A percentile compares a stretch with the other conserved stretches of the same genome.
Evolutionary conservation across 2,888 invertebrate genomes (phyloP).

Genomic region (Cactoblastis cactorum): DNA sequence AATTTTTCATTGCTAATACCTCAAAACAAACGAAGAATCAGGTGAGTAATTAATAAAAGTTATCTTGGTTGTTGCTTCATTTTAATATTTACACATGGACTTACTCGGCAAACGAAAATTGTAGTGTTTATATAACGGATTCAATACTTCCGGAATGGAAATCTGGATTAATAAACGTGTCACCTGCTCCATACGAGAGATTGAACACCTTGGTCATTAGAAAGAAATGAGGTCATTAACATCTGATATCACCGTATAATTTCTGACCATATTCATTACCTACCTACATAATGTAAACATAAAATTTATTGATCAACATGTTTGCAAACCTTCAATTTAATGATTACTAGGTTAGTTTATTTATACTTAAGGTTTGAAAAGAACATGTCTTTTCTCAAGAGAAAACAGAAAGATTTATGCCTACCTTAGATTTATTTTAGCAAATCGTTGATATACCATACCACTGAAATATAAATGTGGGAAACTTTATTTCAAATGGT

Average conservation of each 20-base stretch:
- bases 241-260: conserved; percentile 13
- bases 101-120: conserved; percentile 16
- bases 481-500: too few species aligned
- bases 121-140: conserved; percentile 1
- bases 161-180: background rate
- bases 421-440: too few species aligned
- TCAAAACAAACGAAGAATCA: conserved; percentile 31
- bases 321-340: background rate
- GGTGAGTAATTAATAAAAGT: conserved; percentile 35
- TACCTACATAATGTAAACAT: too few species aligned
- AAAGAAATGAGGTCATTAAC: conserved; percentile 13
- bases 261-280: background rate
- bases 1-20: conserved; percentile 24
- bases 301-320: background rate
- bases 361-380: too few species aligned
- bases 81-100: background rate
- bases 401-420: too few species aligned
- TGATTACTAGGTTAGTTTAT: too few species aligned
- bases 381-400: too few species aligned
- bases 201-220: background rate
- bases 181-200: background rate
- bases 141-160: too few species aligned
- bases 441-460: too few species aligned
- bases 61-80: conserved; percentile 10
- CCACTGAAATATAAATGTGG: too few species aligned